Conservation (phyloP, 2,797 vertebrate species). For the Oophaga sylvatica region DNA sequence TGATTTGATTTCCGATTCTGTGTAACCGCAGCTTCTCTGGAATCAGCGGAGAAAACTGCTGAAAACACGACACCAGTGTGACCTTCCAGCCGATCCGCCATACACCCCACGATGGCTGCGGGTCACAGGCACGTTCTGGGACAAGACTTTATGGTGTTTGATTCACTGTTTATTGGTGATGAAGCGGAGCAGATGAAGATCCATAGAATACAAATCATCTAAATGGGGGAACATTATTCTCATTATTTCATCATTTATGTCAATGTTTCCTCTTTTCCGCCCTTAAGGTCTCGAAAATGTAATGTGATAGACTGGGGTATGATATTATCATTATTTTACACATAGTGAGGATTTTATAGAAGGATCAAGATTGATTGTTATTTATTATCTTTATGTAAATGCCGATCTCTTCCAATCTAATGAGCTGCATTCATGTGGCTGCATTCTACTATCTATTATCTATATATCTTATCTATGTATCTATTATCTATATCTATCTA, state of each 20-base stretch:
- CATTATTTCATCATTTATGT: not conserved
- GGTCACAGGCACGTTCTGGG: not conserved
- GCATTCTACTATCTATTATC: no score
- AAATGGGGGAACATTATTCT: not conserved
- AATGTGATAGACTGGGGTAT: not conserved
- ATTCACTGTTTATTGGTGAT: not conserved
- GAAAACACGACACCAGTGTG: no score
- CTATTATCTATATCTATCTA: no score
- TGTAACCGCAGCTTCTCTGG: not conserved
- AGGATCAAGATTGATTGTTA: not conserved
- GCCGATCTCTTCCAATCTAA: not conserved
- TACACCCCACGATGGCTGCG: no score
- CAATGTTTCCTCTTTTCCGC: not conserved
- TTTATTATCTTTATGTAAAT: not conserved
- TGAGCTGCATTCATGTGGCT: no score
- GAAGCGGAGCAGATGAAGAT: no score
- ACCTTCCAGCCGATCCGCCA: no score
- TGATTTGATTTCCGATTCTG: conserved; percentile 57
- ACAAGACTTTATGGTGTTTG: not conserved
- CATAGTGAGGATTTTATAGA: not conserved
- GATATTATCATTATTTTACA: not conserved
- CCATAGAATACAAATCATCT: no score
- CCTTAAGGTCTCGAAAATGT: not conserved
- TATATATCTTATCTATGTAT: no score
- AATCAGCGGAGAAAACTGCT: not conserved